Evolutionary conservation across 2,797 vertebrate species (phyloP).

Genomic region (Poecile montanus): DNA sequence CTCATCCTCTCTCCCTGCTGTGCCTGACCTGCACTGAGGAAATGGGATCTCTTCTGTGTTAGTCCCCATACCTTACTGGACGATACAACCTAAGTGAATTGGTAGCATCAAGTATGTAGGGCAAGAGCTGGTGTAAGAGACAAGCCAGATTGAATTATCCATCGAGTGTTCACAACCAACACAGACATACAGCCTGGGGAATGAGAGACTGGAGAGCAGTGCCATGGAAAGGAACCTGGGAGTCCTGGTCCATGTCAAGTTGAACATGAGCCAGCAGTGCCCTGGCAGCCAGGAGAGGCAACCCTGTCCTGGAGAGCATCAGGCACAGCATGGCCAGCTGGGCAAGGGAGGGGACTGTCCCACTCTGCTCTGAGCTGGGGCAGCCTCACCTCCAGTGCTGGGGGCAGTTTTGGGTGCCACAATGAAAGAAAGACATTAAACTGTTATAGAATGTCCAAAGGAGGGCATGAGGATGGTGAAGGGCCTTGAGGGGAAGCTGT

Average conservation of each 20-base stretch:
- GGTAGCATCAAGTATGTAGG: not conserved
- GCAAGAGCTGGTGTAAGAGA: not conserved
- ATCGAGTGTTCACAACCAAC: not conserved
- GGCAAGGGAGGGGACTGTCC: not conserved
- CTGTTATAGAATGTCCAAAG: rapidly evolving
- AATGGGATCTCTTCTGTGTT: not conserved
- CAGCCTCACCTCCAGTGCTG: rapidly evolving
- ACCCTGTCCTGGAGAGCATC: not conserved
- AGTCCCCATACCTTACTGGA: not conserved
- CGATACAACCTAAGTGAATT: not conserved
- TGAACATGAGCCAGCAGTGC: rapidly evolving
- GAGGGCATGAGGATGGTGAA: not conserved
- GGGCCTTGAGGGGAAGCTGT: not conserved
- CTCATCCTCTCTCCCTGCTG: not conserved
- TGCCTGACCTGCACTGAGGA: not conserved
- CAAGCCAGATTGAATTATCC: not conserved
- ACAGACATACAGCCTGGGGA: rapidly evolving
- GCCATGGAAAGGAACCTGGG: rapidly evolving
- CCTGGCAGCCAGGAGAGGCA: not conserved
- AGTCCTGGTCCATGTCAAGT: rapidly evolving
- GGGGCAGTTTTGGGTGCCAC: rapidly evolving
- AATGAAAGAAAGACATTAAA: not conserved
- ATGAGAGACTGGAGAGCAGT: not conserved
- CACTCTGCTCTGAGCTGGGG: rapidly evolving
- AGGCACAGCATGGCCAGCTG: rapidly evolving